Conservation (phyloP, 2,888 invertebrate genomes). For the Drepana falcataria region DNA sequence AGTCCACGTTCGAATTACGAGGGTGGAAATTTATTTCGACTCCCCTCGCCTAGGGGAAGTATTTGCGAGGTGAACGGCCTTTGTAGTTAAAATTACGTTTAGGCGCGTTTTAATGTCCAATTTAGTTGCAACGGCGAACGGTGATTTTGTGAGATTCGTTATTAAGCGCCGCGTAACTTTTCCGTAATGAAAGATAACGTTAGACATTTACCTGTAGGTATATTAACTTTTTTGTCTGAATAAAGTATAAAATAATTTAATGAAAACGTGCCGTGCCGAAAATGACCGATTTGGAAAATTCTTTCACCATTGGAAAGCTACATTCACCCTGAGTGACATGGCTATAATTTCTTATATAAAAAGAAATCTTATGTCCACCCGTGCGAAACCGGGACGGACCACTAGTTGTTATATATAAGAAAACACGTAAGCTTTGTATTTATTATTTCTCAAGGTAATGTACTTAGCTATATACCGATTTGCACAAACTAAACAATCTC, state of each 20-base stretch:
- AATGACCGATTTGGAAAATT: no score
- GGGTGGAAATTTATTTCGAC: constrained; percentile 69
- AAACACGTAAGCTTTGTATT: no score
- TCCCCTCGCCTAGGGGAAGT: constrained; percentile 65
- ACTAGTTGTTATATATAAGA: no score
- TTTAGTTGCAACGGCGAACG: background rate
- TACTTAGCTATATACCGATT: no score
- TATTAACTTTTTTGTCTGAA: background rate
- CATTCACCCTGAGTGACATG: no score
- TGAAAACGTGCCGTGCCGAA: no score
- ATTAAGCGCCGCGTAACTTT: background rate
- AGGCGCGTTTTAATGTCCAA: constrained; percentile 5
- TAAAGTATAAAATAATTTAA: no score
- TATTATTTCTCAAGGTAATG: no score
- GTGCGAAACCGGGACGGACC: no score
- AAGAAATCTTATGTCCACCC: no score
- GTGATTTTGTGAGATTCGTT: background rate
- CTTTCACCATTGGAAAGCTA: no score
- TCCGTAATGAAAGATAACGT: background rate
- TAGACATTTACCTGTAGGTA: background rate
- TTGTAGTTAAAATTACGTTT: constrained; percentile 24
- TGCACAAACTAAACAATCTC: background rate
- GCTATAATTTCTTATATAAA: no score
- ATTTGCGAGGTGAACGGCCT: constrained; percentile 72
- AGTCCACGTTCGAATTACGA: constrained; percentile 60